Percentiles rank a stretch among this genome's conserved stretches.
phyloP scores from a whole-genome alignment of 2,113 vertebrate genomes.

The Erythrocebus patas region DNA sequence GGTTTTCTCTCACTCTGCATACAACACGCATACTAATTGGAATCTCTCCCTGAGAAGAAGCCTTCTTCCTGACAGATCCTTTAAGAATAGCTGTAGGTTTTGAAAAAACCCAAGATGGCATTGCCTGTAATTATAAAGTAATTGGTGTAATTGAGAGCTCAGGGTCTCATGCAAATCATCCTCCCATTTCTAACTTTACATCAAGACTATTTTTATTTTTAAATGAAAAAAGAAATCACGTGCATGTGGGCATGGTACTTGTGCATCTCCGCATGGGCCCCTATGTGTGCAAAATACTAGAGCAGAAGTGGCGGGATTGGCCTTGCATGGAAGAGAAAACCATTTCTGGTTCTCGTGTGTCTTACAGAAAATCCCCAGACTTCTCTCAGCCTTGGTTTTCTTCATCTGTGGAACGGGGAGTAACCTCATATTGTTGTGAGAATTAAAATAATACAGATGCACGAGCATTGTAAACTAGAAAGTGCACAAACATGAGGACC shows the following conservation, averaged over 20 bases:
- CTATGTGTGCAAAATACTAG: not conserved
- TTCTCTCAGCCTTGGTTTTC: not conserved
- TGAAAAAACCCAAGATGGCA: constrained; percentile 77
- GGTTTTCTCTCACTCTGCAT: not conserved
- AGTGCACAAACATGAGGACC: too few species aligned
- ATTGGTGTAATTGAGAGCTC: constrained; percentile 80
- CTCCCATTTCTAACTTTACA: constrained; percentile 57
- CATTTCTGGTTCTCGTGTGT: not conserved
- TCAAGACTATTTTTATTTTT: constrained; percentile 68
- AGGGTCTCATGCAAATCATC: constrained; percentile 77
- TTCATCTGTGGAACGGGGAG: not conserved
- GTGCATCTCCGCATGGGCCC: not conserved
- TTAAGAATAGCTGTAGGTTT: constrained; percentile 73
- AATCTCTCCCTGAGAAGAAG: constrained; percentile 64
- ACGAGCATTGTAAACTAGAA: fast-evolving
- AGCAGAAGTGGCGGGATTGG: not conserved
- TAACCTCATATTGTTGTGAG: not conserved
- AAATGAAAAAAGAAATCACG: constrained; percentile 10
- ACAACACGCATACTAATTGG: constrained; percentile 70
- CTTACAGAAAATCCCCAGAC: not conserved
- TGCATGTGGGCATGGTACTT: not conserved
- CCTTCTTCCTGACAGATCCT: constrained; percentile 73
- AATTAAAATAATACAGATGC: not conserved
- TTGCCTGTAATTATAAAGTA: constrained; percentile 81
- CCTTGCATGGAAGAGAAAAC: not conserved